Evolutionary conservation across 2,888 invertebrate genomes (phyloP), one percentile per base, ranked within the genome.

Genomic region (Orthonychiurus folsomi): DNA sequence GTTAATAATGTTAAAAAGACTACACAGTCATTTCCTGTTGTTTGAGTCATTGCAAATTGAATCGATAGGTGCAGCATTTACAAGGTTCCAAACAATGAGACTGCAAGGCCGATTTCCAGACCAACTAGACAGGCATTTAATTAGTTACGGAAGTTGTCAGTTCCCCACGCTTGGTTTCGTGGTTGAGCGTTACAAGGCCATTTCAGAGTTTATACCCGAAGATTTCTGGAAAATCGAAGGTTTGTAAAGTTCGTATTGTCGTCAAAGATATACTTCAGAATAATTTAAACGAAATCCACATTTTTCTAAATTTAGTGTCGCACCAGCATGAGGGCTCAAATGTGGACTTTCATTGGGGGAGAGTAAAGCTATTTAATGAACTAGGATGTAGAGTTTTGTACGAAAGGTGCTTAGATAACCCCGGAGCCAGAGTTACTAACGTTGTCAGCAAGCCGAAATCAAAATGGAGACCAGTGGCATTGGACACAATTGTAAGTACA

Each of bases 161-260:
- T 97, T 99, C 77, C 99, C 99, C 3, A 99, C 99, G 0, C 80
- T 99, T n/a, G 99, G 99, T 1, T 99, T 99, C 82, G 96, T 99
- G n/a, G 97, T 95, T 0, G 95, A 99, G 77, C 83, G 99, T 59
- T 97, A 89, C 76, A 86, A 93, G 75, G 91, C 93, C 37, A 87
- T 93, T 56, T 87, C 93, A 76, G 85, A 85, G 67, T 99, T 99
- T 78, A 84, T 94, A 9, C 81, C 91, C 0, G 96, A 99, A 79
- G 82, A 85, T 2, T 99, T 97, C 80, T 99, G 99, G 97, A 95
- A 91, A 78, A 83, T 99, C 56, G 87, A 85, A 84, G 86, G 89
- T 87, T 76, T 63, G 48, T n/a, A 48, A 12, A 48, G n/a, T n/a
- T n/a, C n/a, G n/a, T n/a, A 48, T 48, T 48, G 12, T 48, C 48